Evolutionary conservation across 1,140 invertebrate genomes (phyloP).

Genomic region (Musca domestica): DNA sequence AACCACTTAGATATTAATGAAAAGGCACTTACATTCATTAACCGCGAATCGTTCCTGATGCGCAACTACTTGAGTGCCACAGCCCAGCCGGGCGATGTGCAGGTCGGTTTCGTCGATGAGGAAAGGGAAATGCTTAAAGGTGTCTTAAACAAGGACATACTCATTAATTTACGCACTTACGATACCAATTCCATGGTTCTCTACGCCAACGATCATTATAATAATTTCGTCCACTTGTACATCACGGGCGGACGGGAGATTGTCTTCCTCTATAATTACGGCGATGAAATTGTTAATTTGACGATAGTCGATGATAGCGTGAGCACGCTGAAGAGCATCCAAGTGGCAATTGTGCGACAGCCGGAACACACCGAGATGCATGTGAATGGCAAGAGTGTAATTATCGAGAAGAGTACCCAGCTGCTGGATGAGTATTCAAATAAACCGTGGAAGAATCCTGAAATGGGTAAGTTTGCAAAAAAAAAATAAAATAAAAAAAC

Average conservation of each 20-base stretch:
- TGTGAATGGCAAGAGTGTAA: conserved; percentile 77
- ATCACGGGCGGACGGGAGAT: conserved; percentile 72
- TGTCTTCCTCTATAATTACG: conserved; percentile 81
- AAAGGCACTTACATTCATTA: conserved; percentile 85
- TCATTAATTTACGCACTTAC: conserved; percentile 85
- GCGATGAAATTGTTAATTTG: conserved; percentile 75
- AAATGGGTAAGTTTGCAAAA: conserved; percentile 60
- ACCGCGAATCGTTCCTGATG: conserved; percentile 73
- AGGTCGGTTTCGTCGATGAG: conserved; percentile 61
- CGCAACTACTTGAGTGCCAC: conserved; percentile 66
- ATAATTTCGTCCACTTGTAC: conserved; percentile 91
- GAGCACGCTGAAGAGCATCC: conserved; percentile 77
- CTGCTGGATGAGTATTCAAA: conserved; percentile 75
- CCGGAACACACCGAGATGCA: conserved; percentile 74
- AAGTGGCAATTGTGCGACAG: conserved; percentile 76
- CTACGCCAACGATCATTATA: conserved; percentile 89
- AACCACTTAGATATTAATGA: conserved; percentile 75
- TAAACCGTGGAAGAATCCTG: conserved; percentile 81
- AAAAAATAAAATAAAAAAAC: no score
- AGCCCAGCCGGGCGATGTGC: conserved; percentile 23
- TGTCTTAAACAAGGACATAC: conserved; percentile 74
- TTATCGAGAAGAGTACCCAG: conserved; percentile 66
- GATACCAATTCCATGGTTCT: conserved; percentile 78
- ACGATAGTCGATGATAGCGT: conserved; percentile 71
- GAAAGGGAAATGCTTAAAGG: conserved; percentile 66